Evolutionary conservation across 2,113 vertebrate genomes (phyloP).

Genomic region (Sus scrofa): DNA sequence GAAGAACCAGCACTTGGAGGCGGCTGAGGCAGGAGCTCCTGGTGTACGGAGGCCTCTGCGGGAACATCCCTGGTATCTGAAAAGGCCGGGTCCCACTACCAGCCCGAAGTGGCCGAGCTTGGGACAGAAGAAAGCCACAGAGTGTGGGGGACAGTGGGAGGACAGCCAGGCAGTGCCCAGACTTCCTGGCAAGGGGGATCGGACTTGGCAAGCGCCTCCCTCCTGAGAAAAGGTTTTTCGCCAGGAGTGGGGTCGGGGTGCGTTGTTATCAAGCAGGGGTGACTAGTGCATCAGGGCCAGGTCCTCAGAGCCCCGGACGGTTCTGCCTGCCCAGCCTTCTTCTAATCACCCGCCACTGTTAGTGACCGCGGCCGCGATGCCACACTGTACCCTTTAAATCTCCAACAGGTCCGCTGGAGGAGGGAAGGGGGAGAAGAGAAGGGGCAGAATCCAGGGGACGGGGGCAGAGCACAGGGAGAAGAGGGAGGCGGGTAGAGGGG

Average conservation of each 20-base stretch:
- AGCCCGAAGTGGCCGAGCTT: too few relatives aligned
- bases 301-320: background rate
- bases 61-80: background rate
- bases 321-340: slow-evolving; percentile 82
- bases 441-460: background rate
- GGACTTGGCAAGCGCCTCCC: background rate
- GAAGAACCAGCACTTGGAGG: background rate
- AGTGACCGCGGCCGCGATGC: slow-evolving; percentile 87
- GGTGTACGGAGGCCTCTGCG: background rate
- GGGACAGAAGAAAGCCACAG: background rate
- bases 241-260: background rate
- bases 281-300: background rate
- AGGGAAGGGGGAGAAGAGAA: slow-evolving; percentile 68
- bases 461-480: slow-evolving; percentile 18
- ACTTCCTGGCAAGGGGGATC: background rate
- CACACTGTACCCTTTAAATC: slow-evolving; percentile 97
- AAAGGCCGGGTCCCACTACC: background rate
- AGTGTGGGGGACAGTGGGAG: background rate
- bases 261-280: rapidly evolving
- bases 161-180: background rate
- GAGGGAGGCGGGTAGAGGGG: slow-evolving; percentile 52
- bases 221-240: background rate
- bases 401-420: slow-evolving; percentile 97
- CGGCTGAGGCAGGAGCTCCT: background rate
- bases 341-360: slow-evolving; percentile 87